Percentiles rank a stretch among this genome's conserved stretches.
phyloP scores from a whole-genome alignment of 53 echinoderm and acorn worm species.

The Glandiceps talaboti region DNA sequence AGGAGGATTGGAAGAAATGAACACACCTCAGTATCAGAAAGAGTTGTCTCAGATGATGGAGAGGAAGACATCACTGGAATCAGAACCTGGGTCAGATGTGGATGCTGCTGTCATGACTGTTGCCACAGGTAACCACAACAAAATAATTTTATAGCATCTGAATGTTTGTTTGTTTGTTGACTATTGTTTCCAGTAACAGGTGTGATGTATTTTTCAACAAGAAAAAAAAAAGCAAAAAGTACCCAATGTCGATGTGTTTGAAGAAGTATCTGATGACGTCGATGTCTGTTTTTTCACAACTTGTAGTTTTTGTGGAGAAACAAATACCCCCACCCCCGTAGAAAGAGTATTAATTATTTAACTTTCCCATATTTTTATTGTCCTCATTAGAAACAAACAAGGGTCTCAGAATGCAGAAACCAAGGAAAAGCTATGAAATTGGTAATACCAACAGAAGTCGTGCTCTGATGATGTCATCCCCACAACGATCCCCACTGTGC shows the following conservation, averaged over 20 bases:
- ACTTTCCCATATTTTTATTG: too few species aligned
- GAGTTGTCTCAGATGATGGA: slow-evolving; percentile 41
- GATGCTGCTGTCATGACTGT: slow-evolving; percentile 39
- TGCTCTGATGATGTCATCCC: not conserved
- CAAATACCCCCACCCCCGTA: too few species aligned
- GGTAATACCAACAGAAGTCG: not conserved
- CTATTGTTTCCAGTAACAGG: not conserved
- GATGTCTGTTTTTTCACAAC: too few species aligned
- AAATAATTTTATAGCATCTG: not conserved
- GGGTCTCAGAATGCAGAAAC: not conserved
- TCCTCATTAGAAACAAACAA: too few species aligned
- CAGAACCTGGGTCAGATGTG: slow-evolving; percentile 23
- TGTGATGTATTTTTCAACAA: not conserved
- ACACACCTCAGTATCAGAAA: slow-evolving; percentile 62
- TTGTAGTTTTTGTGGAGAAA: too few species aligned
- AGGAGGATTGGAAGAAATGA: slow-evolving; percentile 18
- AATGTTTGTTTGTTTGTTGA: not conserved
- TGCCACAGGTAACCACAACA: slow-evolving; percentile 32
- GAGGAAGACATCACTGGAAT: slow-evolving; percentile 29
- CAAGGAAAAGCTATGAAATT: not conserved
- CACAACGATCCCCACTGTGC: not conserved
- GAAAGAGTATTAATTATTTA: too few species aligned
- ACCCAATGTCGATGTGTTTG: too few species aligned
- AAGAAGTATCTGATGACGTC: too few species aligned
- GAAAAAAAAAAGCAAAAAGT: not conserved